Conservation (phyloP, 2,113 vertebrate genomes). For the Struthio camelus region DNA sequence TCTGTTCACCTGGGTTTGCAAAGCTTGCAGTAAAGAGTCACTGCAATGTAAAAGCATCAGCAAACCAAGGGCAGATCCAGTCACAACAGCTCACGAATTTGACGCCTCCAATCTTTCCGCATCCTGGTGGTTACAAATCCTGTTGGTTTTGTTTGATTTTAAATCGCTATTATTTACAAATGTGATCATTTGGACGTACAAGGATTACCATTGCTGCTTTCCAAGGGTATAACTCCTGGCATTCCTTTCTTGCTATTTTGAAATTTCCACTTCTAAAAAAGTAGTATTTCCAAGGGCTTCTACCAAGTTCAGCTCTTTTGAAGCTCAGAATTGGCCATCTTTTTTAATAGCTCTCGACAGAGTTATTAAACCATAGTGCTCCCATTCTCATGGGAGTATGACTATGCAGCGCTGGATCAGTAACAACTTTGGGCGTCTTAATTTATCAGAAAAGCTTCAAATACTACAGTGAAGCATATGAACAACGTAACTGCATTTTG, state of each 20-base stretch:
- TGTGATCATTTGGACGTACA: not conserved
- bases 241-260: not conserved
- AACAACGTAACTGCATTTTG: not conserved
- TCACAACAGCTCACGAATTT: not conserved
- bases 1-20: not conserved
- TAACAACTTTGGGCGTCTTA: not conserved
- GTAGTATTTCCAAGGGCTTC: not conserved
- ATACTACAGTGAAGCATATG: not conserved
- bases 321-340: not conserved
- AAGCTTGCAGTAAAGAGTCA: not conserved
- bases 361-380: not conserved
- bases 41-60: too few relatives aligned
- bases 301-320: not conserved
- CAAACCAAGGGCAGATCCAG: not conserved
- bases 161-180: not conserved
- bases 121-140: not conserved
- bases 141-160: not conserved
- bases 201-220: not conserved
- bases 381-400: not conserved
- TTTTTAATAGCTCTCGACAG: not conserved
- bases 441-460: not conserved
- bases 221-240: not conserved
- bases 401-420: not conserved
- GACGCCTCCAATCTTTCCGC: too few relatives aligned
- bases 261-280: not conserved